These are phyloP conservation scores for Muscicapa adusta DNA, from an alignment of 2,113 vertebrate species.

Conservation along the genomic window DNA sequence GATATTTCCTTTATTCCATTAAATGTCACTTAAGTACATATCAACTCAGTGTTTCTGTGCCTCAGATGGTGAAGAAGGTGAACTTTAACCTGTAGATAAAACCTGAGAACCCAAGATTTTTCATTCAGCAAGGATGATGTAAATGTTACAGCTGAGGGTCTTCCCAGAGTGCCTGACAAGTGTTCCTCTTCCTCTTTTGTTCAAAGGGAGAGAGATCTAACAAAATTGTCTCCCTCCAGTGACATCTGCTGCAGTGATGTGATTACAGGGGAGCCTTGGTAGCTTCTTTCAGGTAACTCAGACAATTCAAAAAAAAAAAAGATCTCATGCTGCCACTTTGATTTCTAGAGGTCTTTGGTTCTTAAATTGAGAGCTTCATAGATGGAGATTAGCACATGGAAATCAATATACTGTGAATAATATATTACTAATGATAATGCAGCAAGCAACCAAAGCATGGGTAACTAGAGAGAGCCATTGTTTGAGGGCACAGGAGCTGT, in stretches of 20 bases:
- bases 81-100: background rate
- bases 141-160: background rate
- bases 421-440: background rate
- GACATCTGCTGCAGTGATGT: background rate
- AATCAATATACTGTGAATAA: background rate
- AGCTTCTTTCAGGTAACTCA: background rate
- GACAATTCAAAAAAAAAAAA: background rate
- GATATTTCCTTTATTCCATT: background rate
- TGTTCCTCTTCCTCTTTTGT: background rate
- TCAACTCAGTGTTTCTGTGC: background rate
- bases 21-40: background rate
- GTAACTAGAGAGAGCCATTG: background rate
- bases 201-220: background rate
- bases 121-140: background rate
- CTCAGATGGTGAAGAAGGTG: background rate
- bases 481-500: background rate
- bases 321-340: background rate
- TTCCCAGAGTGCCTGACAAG: background rate
- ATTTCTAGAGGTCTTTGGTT: background rate
- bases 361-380: background rate
- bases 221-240: background rate
- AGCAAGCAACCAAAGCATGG: background rate
- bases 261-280: background rate
- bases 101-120: background rate
- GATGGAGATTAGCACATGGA: background rate